Base-by-base conservation (phyloP, 2,888 invertebrate species). In the Heliconius ethilla region DNA sequence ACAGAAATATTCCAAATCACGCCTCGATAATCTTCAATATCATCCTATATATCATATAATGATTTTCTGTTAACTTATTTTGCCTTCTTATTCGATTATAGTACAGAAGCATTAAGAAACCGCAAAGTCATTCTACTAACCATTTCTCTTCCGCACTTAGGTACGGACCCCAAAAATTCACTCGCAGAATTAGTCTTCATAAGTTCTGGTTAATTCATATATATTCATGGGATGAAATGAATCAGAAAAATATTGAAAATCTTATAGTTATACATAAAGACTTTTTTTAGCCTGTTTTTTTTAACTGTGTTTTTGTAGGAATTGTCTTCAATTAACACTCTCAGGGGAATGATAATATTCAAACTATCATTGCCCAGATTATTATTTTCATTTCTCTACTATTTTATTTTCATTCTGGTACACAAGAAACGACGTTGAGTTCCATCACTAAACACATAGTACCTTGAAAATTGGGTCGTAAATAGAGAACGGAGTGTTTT, bases 101-200 rank as follows among this genome's bases (percentile, higher is more conserved):
- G 87, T 87, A 87, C 88, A 87, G 89, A 83, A 82, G 84, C 86
- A 87, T 89, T 86, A 87, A 79, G 73, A 82, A 90, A 89, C 86
- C 87, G 93, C 91, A 79, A 84, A 90, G 92, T 94, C 94, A 94
- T 85, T 84, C 79, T 79, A 69, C 79, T 80, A 79, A 86, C 85
- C 90, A 93, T 93, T 93, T 92, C 90, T 93, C 93, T 92, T 91
- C 86, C 83, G 85, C 86, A 86, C 87, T 87, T 83, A 79, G 63
- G 86, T 84, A 84, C 40, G 40, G 11, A 40, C 40, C 87, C 90
- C 91, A 89, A 85, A 86, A 90, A 91, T 91, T 91, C 91, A 91
- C 91, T 92, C 83, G 80, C 83, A 82, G 87, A 88, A 89, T 89
- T 89, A 88, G 87, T 88, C 88, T 86, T 88, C 88, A 89, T 91